These are phyloP conservation scores for Dione juno DNA, from an alignment of 2,888 invertebrate species.

Conservation along the genomic window DNA sequence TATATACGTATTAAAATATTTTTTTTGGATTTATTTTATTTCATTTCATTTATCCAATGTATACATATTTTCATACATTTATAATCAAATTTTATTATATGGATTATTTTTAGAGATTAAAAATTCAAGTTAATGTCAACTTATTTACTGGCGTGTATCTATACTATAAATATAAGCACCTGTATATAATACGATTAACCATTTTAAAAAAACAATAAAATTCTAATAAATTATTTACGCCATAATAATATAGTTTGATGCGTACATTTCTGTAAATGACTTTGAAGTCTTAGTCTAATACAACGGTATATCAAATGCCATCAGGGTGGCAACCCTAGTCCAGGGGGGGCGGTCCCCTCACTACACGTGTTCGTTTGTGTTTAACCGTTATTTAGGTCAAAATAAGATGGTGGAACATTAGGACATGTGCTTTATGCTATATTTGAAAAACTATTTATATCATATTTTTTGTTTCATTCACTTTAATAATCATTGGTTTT, in stretches of 20 bases:
- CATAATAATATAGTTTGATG: not conserved
- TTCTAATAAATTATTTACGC: not conserved
- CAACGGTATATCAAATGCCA: not conserved
- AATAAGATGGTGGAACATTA: slow-evolving; percentile 39
- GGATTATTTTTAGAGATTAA: no score
- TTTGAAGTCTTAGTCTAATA: slow-evolving; percentile 7
- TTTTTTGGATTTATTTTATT: not conserved
- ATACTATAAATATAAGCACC: no score
- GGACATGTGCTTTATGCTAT: slow-evolving; percentile 26
- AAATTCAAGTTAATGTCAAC: no score
- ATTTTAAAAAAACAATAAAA: not conserved
- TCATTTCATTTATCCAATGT: not conserved
- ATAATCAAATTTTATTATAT: no score
- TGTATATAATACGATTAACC: no score
- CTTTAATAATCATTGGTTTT: not conserved
- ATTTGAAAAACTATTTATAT: slow-evolving; percentile 5
- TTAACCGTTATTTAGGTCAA: slow-evolving; percentile 43
- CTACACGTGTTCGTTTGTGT: slow-evolving; percentile 40
- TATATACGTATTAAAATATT: not conserved
- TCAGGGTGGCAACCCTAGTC: slow-evolving; percentile 31
- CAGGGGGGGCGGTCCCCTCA: slow-evolving; percentile 38
- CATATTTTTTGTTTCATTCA: not conserved
- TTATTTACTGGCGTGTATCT: no score
- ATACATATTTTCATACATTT: no score
- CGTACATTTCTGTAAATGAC: not conserved